Evolutionary conservation across 2,888 invertebrate species (phyloP), one percentile per base, ranked within the genome.

Genomic region (Pachydiplax longipennis): DNA sequence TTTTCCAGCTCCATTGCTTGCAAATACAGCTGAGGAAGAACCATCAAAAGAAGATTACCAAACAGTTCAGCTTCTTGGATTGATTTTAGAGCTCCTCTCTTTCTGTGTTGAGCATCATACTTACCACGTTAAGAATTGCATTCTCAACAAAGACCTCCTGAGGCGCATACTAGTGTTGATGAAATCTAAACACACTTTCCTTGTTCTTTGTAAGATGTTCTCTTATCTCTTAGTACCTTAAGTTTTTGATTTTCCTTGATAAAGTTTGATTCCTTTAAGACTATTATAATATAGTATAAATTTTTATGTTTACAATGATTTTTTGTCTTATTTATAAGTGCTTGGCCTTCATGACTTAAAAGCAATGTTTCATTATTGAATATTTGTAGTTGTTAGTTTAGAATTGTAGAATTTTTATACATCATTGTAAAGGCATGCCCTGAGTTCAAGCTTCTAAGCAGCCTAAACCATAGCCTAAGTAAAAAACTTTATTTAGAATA

Each of bases 91-190:
- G 94, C 95, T 99, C 92, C 95, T 99, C 92, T 97, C 99, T 80
- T 99, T 99, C 95, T 99, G 99, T 95, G 99, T 99, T 90, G 99
- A 99, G 94, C 99, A 99, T 95, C 99, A 99, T 95, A 98, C 98
- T 91, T 99, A 98, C 95, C 98, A 99, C 95, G 99, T 99, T 94
- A 99, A 99, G 94, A 99, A 99, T 94, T 99, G 98, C 95, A 97
- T 99, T 94, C 96, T 99, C 93, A 98, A 98, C 95, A 99, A 99
- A 95, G 99, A 99, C 95, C 96, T 99, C 92, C 96, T 99, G 92
- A 97, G 98, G 94, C 96, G 98, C 94, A 98, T 99, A 94, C 95
- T 99, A 92, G 98, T 99, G 93, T 96, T 99, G 92, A 98, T 99
- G 98, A 97, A 98, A 94, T 99, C 99, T 92, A 97, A 97, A 93